A percentile compares a stretch with the other conserved stretches of the same genome.
Conservation (phyloP, 2,113 vertebrate species). For the Melierax canorus region DNA sequence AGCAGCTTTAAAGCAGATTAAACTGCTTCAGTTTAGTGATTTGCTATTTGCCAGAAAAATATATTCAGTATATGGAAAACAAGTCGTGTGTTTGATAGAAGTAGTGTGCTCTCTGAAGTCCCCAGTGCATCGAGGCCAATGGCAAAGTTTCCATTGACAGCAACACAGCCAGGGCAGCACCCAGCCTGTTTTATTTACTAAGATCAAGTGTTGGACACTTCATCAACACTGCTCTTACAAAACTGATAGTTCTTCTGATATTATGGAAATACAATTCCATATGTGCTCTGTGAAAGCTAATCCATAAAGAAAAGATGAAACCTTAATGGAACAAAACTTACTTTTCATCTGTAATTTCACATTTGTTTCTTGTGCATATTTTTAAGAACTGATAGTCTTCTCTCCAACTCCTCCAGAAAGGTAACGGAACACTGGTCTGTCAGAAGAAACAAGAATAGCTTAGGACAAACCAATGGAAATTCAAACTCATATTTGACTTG, state of each 20-base stretch:
- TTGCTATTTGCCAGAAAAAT: neutral
- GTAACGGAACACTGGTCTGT: neutral
- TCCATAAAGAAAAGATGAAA: neutral
- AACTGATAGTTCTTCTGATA: neutral
- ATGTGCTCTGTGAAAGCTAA: neutral
- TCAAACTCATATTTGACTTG: neutral
- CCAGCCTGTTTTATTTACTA: neutral
- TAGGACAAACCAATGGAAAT: neutral
- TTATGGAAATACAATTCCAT: neutral
- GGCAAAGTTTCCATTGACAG: neutral
- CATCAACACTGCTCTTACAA: neutral
- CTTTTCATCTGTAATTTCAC: neutral
- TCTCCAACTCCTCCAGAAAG: neutral
- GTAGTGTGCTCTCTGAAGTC: neutral
- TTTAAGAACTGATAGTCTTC: neutral
- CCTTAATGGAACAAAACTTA: neutral
- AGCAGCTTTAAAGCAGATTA: neutral
- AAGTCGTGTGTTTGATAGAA: neutral
- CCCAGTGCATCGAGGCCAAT: rapidly evolving
- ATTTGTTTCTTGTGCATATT: neutral
- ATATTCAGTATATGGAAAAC: neutral
- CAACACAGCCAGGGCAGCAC: neutral
- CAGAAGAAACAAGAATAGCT: neutral
- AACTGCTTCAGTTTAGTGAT: neutral
- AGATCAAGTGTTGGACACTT: neutral